Base-by-base conservation (phyloP, 2,888 invertebrate species). In the Byasa hedistus region DNA sequence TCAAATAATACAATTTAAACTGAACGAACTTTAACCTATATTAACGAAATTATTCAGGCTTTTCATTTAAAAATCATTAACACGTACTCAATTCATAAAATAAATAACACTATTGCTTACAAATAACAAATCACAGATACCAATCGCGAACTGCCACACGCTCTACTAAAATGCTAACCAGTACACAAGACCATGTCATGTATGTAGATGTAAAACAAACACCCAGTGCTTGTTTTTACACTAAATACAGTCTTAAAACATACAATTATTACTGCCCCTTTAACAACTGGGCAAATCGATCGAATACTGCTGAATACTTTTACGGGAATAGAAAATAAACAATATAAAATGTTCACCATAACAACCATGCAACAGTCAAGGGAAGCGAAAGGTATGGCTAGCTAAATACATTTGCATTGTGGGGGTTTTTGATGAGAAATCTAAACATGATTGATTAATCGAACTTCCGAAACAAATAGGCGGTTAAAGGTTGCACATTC, bases 121-220 rank as follows among this genome's bases (percentile, higher is more conserved):
- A 81, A 79, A 79, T 83, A 87, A 85, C 85, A 79, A 90, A 91
- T 91, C 91, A 91, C 91, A 91, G 90, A 89, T 89, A 87, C 79
- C 84, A 78, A 79, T 84, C 78, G 72, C 82, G 77, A 87, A 85
- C 85, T 84, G 82, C 81, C 83, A 67, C 60, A 57, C 44, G 77
- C 75, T 68, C 65, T 68, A 66, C 64, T 61, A 61, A 61, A 61
- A n/a, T 67, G 61, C 65, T 66, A 67, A 63, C 63, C 64, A 55
- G 66, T 65, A 64, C 58, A 65, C 61, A 65, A 51, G 61, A 69
- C 55, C 52, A 61, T 55, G 51, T 65, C 63, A 60, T 59, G 60
- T 58, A 57, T 17, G 44, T 44, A 63, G 56, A 60, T 65, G 69
- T 64, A 65, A 52, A 59, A 65, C 66, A 65, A 57, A 61, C 54